Conservation (phyloP, 2,888 invertebrate genomes). For the Abscondita cerata region DNA sequence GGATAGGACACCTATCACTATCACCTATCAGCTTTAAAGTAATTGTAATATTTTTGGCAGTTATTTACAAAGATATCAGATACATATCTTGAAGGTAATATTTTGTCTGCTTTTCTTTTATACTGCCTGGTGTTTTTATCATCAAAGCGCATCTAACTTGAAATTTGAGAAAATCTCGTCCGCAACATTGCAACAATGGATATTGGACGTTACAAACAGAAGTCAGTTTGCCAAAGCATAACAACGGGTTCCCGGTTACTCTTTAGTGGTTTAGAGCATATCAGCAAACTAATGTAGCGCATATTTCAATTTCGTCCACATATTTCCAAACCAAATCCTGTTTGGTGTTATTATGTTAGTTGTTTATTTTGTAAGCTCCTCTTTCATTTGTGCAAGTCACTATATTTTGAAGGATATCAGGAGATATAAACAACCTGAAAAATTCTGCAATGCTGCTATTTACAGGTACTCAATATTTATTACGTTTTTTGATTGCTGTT, state of each 20-base stretch:
- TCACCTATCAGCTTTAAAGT: background rate
- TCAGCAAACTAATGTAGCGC: background rate
- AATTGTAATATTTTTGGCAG: background rate
- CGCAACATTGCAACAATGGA: background rate
- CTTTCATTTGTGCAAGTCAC: too few relatives aligned
- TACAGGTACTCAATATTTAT: too few relatives aligned
- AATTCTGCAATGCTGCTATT: too few relatives aligned
- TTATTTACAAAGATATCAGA: background rate
- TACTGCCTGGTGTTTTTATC: slow-evolving; percentile 2
- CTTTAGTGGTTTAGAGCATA: background rate
- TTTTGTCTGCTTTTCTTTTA: slow-evolving; percentile 15
- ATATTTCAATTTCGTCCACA: too few relatives aligned
- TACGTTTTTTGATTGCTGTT: too few relatives aligned
- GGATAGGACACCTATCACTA: too few relatives aligned
- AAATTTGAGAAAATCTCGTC: background rate
- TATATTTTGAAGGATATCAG: too few relatives aligned
- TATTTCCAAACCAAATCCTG: background rate
- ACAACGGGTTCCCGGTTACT: background rate
- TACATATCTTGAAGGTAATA: background rate
- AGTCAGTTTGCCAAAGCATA: background rate
- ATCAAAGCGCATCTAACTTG: background rate
- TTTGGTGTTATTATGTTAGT: too few relatives aligned
- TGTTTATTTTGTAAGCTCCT: too few relatives aligned
- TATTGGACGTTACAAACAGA: background rate
- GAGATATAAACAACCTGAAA: too few relatives aligned